Base-by-base conservation (phyloP, 2,113 vertebrate species). In the Guaruba guarouba region DNA sequence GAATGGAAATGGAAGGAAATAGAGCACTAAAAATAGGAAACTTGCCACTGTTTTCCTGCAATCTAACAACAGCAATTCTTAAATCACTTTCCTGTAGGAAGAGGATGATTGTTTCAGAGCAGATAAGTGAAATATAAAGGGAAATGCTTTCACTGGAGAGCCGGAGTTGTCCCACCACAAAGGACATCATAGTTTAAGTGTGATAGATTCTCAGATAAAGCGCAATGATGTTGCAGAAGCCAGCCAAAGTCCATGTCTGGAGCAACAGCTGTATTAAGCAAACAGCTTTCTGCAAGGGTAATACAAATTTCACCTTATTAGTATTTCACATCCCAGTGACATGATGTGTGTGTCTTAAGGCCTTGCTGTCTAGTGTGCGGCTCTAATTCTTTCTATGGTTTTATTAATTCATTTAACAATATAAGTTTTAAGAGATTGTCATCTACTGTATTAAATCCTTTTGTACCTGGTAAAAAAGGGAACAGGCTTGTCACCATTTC, bases 341-440 rank as follows among this genome's bases (percentile, higher is more conserved):
- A 35, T 25, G 37, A 28, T 74, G 33, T 52, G 51, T 89, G 52
- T 55, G n/a, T 90, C 83, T 94, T 67, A 44, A 68, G 67, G 59
- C 35, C 39, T 92, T 83, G 62, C 61, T 95, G 37, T 69, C 86
- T 76, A 49, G 22, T 41, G 59, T 12, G 64, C 48, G 44, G n/a
- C 37, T 85, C 83, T n/a, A 22, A 48, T 25, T 67, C 39, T 61
- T 77, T 51, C 79, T 92, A 82, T 68, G 44, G 68, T 93, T 86
- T 68, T 48, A 69, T 83, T 92, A 52, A 83, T 93, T 88, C 18
- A 7, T 92, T 95, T 95, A 92, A 62, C 82, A 80, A 49, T 71
- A n/a, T 71, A 27, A 66, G 51, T 67, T 95, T 23, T 13, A 87
- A 83, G 18, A 81, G 48, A 49, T 81, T 81, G 66, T 90, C 68